Evolutionary conservation across 2,113 vertebrate genomes (phyloP).

Genomic region (Xyliphius kryptos): DNA sequence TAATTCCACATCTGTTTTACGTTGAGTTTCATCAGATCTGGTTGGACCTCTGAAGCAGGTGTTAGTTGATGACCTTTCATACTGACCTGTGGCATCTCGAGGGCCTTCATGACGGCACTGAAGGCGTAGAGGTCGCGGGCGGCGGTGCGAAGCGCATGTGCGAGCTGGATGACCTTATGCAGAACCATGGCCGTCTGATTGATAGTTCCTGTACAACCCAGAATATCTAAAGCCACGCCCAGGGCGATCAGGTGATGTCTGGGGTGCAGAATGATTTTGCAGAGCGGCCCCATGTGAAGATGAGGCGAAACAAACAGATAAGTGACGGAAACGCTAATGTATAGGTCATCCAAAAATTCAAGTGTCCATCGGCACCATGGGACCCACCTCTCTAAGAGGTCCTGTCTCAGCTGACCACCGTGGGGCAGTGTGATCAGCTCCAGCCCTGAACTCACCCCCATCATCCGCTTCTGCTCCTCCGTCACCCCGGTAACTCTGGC

Average conservation of each 20-base stretch:
- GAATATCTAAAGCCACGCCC: constrained; percentile 74
- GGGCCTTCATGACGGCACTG: constrained; percentile 79
- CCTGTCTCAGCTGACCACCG: constrained; percentile 71
- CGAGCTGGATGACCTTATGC: constrained; percentile 72
- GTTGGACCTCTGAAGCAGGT: too few species aligned
- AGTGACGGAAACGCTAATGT: too few species aligned
- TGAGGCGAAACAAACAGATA: too few species aligned
- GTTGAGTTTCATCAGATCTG: too few species aligned
- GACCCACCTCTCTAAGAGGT: constrained; percentile 76
- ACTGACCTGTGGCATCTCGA: constrained; percentile 79
- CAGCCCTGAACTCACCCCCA: constrained; percentile 78
- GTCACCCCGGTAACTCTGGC: constrained; percentile 70
- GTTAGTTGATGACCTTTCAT: background rate
- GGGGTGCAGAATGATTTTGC: background rate
- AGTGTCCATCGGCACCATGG: background rate
- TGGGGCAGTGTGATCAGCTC: constrained; percentile 80
- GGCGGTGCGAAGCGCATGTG: constrained; percentile 63
- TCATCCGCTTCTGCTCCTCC: constrained; percentile 62
- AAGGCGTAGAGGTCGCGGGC: constrained; percentile 73
- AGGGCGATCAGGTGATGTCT: constrained; percentile 74
- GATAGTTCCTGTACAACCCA: constrained; percentile 75
- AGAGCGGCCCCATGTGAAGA: too few species aligned
- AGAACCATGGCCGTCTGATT: constrained; percentile 67
- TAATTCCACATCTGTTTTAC: too few species aligned
- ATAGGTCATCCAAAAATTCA: background rate